phyloP scores from a whole-genome alignment of 2,113 vertebrate species.

The Nestor notabilis region DNA sequence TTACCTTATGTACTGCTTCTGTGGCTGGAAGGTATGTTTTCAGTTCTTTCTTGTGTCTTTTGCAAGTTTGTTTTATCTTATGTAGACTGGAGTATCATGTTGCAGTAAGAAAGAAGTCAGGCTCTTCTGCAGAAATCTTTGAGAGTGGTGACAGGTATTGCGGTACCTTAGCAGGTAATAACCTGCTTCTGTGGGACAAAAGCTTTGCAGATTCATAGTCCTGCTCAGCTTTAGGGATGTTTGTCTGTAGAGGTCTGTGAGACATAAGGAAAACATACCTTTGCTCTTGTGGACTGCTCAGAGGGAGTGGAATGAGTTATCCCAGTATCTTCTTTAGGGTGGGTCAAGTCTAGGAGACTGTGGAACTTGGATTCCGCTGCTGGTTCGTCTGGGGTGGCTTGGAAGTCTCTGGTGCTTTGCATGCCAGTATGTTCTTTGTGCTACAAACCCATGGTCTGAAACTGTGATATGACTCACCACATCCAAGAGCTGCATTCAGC shows the following conservation, averaged over 20 bases:
- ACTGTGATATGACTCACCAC: not conserved
- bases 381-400: not conserved
- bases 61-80: not conserved
- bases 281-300: rapidly evolving
- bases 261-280: rapidly evolving
- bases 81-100: not conserved
- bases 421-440: not conserved
- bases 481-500: rapidly evolving
- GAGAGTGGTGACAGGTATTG: not conserved
- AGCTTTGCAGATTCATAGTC: not conserved
- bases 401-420: not conserved
- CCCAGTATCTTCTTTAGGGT: not conserved
- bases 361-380: not conserved
- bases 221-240: not conserved
- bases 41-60: not conserved
- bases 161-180: not conserved
- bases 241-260: not conserved
- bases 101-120: not conserved
- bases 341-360: not conserved
- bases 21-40: rapidly evolving
- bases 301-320: rapidly evolving
- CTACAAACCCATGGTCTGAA: not conserved
- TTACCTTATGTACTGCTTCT: not conserved
- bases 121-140: not conserved
- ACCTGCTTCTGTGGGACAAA: not conserved